A percentile compares a stretch with the other conserved stretches of the same genome.
phyloP scores from a whole-genome alignment of 2,888 invertebrate genomes.

The Zootermopsis nevadensis region DNA sequence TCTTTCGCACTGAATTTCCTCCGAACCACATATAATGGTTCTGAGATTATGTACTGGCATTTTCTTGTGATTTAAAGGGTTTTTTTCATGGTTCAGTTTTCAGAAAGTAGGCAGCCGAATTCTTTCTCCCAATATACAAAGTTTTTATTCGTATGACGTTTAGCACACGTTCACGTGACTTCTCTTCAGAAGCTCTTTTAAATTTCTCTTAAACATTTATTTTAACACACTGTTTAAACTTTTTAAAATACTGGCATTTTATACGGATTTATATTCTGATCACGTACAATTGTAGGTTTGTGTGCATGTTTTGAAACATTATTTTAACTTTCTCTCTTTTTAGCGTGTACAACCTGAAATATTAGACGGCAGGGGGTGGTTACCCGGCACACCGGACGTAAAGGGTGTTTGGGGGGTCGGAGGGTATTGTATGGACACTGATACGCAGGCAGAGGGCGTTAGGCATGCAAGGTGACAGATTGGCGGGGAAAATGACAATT shows the following conservation, averaged over 20 bases:
- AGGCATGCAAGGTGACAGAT: conserved; percentile 30
- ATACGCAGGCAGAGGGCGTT: not conserved
- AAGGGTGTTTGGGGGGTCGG: not conserved
- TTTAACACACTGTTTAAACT: too few relatives aligned
- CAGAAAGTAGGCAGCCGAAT: too few relatives aligned
- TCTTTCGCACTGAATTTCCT: too few relatives aligned
- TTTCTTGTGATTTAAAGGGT: too few relatives aligned
- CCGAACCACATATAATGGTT: too few relatives aligned
- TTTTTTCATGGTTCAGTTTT: too few relatives aligned
- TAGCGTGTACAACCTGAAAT: not conserved
- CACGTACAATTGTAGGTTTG: not conserved
- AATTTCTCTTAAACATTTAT: too few relatives aligned
- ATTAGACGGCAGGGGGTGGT: not conserved
- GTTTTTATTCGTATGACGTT: too few relatives aligned
- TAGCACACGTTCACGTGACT: too few relatives aligned
- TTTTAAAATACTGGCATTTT: not conserved
- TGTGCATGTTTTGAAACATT: not conserved
- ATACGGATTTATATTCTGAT: not conserved
- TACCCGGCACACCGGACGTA: not conserved
- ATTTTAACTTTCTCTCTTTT: not conserved
- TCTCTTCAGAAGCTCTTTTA: too few relatives aligned
- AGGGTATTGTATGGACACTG: not conserved
- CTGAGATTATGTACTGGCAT: too few relatives aligned
- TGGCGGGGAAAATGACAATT: conserved; percentile 33
- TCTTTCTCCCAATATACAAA: too few relatives aligned